Evolutionary conservation across 1,140 invertebrate species (phyloP).

Genomic region (Drosophila sulfurigaster): DNA sequence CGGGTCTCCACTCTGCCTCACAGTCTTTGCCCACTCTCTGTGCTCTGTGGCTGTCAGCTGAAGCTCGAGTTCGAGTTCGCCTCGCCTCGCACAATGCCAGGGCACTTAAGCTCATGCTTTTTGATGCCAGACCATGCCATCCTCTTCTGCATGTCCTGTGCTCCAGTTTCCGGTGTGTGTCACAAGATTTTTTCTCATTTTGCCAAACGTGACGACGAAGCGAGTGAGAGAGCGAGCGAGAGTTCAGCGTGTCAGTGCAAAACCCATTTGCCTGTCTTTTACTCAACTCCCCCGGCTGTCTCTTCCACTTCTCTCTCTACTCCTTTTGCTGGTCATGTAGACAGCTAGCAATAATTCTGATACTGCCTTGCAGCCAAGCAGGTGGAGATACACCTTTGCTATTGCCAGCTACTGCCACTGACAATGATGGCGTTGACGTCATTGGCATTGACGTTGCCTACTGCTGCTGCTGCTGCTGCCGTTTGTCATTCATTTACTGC

Average conservation of each 20-base stretch:
- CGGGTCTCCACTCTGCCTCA: slow-evolving; percentile 1
- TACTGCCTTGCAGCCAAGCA: slow-evolving; percentile 44
- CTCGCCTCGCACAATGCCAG: slow-evolving; percentile 67
- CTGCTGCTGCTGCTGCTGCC: slow-evolving; percentile 30
- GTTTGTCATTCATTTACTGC: slow-evolving; percentile 70
- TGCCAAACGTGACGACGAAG: slow-evolving; percentile 37
- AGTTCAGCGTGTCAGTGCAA: slow-evolving; percentile 78
- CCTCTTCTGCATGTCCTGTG: slow-evolving; percentile 32
- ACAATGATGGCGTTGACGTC: slow-evolving; percentile 79
- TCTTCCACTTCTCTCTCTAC: slow-evolving; percentile 16
- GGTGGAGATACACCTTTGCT: slow-evolving; percentile 7
- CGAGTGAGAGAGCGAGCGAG: slow-evolving; percentile 10
- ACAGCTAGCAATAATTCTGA: slow-evolving; percentile 79
- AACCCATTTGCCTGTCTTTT: slow-evolving; percentile 76
- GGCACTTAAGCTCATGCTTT: slow-evolving; percentile 82
- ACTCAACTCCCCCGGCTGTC: slow-evolving; percentile 8
- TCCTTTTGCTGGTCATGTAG: slow-evolving; percentile 61
- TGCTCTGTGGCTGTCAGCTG: slow-evolving; percentile 62
- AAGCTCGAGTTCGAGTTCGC: too few species aligned
- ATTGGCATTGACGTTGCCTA: slow-evolving; percentile 67
- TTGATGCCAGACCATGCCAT: slow-evolving; percentile 56
- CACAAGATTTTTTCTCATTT: slow-evolving; percentile 78
- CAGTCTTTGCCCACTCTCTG: slow-evolving; percentile 3
- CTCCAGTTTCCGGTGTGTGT: slow-evolving; percentile 80
- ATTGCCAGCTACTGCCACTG: slow-evolving; percentile 38